Base-by-base conservation (phyloP, 2,888 invertebrate species). In the Tetropium fuscum region DNA sequence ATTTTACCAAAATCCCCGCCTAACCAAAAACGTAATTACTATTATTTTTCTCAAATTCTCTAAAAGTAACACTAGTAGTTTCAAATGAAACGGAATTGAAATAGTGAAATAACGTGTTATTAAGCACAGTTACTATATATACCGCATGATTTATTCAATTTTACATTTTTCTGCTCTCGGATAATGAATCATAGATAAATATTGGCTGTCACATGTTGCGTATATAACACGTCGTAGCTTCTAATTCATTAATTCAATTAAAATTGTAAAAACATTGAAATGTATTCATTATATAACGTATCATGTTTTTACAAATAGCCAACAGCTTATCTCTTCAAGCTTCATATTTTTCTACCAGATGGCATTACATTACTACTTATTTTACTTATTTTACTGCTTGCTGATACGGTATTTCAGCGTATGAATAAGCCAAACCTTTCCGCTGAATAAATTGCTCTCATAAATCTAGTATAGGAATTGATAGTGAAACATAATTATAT, bases 181-280 rank as follows among this genome's bases (percentile, higher is more conserved):
- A 51, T 51, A 51, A 51, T 51, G 51, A 27, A 51, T 51, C 51
- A 51, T 51, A 38, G 51, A 51, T 51, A 51, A 51, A 51, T 27
- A 27, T 25, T 40, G 40, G 40, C 40, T 51, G 51, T 51, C 51
- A n/a, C n/a, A 51, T 40, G 51, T 25, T 22, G 25, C 40, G 25
- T 40, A 40, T 38, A 40, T 27, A 51, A 40, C 51, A 40, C 19
- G 51, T 51, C 51, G 25, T 7, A 10, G 15, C n/a, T 20, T 51
- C 38, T 51, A 51, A 51, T 51, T 51, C 51, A 51, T 51, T 51
- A 40, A 51, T 51, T 51, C 51, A 51, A 51, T 51, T 51, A 51
- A 51, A 51, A 51, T 40, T 22, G 49, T 51, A 51, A 51, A 51
- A 51, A 51, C 38, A 51, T 13, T 51, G 51, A 51, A 51, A 40